Evolutionary conservation across 2,888 invertebrate genomes (phyloP), one percentile per base, ranked within the genome.

Genomic region (Augochlorella aurata): DNA sequence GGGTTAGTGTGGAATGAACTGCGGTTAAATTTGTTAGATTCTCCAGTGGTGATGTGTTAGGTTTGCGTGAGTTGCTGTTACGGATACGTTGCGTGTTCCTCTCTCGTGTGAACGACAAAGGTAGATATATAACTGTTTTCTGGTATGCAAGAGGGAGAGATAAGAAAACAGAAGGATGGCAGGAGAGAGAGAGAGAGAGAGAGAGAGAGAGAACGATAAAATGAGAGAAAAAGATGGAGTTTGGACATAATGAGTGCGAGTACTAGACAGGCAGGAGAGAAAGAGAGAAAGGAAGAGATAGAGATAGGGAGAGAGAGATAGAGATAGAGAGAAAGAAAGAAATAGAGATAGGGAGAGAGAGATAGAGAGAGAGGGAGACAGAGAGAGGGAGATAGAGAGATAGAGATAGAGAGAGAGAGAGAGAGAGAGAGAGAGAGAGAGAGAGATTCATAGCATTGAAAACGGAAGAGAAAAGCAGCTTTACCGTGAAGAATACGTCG

Each of bases 21-120:
- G 81, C 78, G 80, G 80, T 87, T 86, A 87, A 83, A 79, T 77
- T 80, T 76, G 88, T 87, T 86, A 87, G 86, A 74, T 54, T 85
- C 75, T 65, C 72, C 67, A 69, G 61, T 77, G 83, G 29, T 74
- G 74, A 77, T 76, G 77, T 80, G 80, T 75, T 66, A 72, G 29
- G 29, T 66, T 80, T 74, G 79, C 82, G 77, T 87, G 80, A 87
- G 77, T 78, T 71, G 71, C 66, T 80, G 82, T 85, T 86, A 73
- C 75, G 71, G 78, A 84, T 82, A 82, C 82, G 74, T 71, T 79
- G 85, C 74, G 80, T 76, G 75, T 72, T 67, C 69, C 66, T 77
- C 61, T 76, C 63, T 72, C 68, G 49, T 58, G 14, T 67, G 73
- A 63, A 72, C 69, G 80, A 80, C 68, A 84, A 73, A 74, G 78